Percentiles rank a stretch among this genome's conserved stretches.
Conservation (phyloP, 2,797 vertebrate species). For the Amniataba percoides region DNA sequence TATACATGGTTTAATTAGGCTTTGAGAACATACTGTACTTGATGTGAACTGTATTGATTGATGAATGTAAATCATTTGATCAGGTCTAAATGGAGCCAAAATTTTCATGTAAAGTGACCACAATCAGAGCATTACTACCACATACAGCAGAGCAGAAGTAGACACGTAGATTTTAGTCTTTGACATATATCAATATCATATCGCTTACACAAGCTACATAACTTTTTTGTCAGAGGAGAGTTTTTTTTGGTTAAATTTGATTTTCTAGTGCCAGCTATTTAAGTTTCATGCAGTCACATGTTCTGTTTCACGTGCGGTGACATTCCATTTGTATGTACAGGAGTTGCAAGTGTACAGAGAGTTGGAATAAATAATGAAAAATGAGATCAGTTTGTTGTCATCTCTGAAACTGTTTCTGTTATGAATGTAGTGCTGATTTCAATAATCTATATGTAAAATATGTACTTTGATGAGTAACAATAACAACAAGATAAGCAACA, state of each 20-base stretch:
- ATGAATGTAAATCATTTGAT: neutral
- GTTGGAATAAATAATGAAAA: slow-evolving; percentile 32
- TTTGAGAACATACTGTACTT: slow-evolving; percentile 1
- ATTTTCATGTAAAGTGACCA: neutral
- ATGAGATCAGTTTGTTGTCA: slow-evolving; percentile 6
- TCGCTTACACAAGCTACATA: no score
- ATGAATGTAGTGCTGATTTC: neutral
- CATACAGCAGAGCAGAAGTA: neutral
- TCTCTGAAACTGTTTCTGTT: neutral
- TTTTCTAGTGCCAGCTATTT: neutral
- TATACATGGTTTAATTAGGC: neutral
- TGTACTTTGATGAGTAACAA: neutral
- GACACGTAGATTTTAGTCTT: neutral
- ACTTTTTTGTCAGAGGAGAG: neutral
- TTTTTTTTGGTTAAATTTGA: neutral
- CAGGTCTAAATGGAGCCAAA: neutral
- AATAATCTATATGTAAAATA: neutral
- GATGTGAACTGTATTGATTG: neutral
- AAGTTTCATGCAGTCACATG: neutral
- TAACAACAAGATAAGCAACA: neutral
- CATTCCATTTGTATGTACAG: slow-evolving; percentile 21
- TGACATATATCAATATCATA: neutral
- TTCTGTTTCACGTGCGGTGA: neutral
- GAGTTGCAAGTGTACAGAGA: slow-evolving; percentile 16
- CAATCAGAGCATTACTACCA: neutral